Base-by-base conservation (phyloP, 2,888 invertebrate species). In the Heliothis peltigera region DNA sequence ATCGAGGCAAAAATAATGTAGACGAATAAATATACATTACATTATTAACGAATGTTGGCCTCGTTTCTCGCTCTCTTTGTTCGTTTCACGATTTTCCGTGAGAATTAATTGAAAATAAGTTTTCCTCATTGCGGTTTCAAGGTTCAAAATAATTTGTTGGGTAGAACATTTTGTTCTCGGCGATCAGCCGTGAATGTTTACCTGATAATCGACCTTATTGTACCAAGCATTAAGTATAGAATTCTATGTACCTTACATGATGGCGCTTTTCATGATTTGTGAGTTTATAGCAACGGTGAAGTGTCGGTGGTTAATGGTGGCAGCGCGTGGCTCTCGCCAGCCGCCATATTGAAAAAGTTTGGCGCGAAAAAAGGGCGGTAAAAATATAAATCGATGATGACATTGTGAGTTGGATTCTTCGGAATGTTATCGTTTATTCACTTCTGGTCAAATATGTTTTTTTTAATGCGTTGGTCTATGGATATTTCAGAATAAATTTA, bases 1-100 rank as follows among this genome's bases (percentile, higher is more conserved):
- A 88, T 89, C 84, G 83, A 87, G 86, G 83, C 86, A 83, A 89
- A 93, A 91, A 90, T 93, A 93, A 93, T 90, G 91, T 92, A 91
- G 88, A 92, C 88, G 91, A 94, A 93, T 93, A 93, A 93, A 94
- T 93, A 94, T 92, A 93, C 92, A 93, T 94, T 94, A 94, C 93
- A 93, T 94, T 94, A 94, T 95, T 94, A 95, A 94, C 94, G 92
- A 94, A 94, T 93, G 94, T 92, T 94, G 94, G 93, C 94, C 94
- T 89, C 92, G 89, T 94, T 95, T 93, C 92, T 89, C 91, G 91
- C 91, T 94, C 94, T 94, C 95, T 95, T 95, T 95, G 94, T 95
- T 95, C 94, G 91, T 89, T 90, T 87, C 92, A 89, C 91, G 90
- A 91, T 92, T 91, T 92, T 87, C 87, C 86, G 75, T 75, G 78